Conservation (phyloP, 2,888 invertebrate species). For the Netelia melanura region DNA sequence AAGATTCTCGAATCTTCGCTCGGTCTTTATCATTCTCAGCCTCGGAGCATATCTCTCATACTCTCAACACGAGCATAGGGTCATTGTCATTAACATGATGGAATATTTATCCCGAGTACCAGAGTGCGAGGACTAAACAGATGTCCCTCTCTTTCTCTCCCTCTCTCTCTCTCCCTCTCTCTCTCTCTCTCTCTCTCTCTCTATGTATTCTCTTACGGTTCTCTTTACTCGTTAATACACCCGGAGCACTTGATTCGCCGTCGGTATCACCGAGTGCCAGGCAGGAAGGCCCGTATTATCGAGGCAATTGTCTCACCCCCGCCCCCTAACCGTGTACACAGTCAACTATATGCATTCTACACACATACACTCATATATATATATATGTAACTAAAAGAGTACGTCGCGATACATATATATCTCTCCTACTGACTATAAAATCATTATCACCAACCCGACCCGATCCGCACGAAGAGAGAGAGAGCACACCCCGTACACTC, state of each 20-base stretch:
- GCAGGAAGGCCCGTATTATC: slow-evolving; percentile 84
- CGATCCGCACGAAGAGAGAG: slow-evolving; percentile 53
- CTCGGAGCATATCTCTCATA: not conserved
- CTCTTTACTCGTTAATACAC: slow-evolving; percentile 72
- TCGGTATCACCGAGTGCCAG: slow-evolving; percentile 84
- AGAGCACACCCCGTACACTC: slow-evolving; percentile 66
- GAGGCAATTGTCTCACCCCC: slow-evolving; percentile 83
- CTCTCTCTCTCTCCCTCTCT: too few relatives aligned
- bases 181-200: slow-evolving; percentile 72
- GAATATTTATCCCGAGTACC: slow-evolving; percentile 67
- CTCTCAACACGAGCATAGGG: slow-evolving; percentile 64
- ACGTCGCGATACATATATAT: not conserved
- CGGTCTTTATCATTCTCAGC: not conserved
- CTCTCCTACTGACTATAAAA: slow-evolving; percentile 81
- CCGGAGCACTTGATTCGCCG: slow-evolving; percentile 82
- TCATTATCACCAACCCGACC: slow-evolving; percentile 82
- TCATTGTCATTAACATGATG: slow-evolving; percentile 74
- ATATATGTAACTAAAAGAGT: slow-evolving; percentile 1
- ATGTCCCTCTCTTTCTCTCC: slow-evolving; percentile 77
- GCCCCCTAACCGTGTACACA: slow-evolving; percentile 71
- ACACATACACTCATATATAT: slow-evolving; percentile 15
- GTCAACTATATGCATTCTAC: slow-evolving; percentile 33
- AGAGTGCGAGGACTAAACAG: slow-evolving; percentile 75
- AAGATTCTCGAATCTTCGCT: not conserved
- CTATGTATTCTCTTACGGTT: slow-evolving; percentile 63